Conservation (phyloP, 2,797 vertebrate species). For the Lacerta bilineata region DNA sequence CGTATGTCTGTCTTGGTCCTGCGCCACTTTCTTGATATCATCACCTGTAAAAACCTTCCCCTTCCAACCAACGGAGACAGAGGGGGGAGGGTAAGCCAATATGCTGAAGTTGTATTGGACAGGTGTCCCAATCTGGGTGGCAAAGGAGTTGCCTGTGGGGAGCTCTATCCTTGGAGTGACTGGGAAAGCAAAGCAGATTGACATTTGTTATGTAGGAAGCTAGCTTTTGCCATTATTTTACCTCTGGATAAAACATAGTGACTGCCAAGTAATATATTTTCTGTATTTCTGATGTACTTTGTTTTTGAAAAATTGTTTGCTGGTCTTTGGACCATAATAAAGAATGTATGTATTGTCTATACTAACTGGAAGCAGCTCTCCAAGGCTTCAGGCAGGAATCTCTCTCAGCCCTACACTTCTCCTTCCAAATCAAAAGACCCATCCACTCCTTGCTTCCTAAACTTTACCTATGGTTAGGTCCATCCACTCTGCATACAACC, state of each 20-base stretch:
- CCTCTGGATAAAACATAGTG: too few species aligned
- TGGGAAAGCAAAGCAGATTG: background rate
- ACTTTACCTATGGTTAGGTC: background rate
- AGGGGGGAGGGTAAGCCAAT: constrained; percentile 7
- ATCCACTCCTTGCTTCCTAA: background rate
- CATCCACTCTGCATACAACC: background rate
- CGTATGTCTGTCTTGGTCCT: background rate
- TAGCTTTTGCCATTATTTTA: too few species aligned
- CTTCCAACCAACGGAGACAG: constrained; percentile 12
- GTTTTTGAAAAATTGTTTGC: too few species aligned
- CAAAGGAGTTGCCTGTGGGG: background rate
- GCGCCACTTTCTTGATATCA: background rate
- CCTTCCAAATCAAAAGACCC: background rate
- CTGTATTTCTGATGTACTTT: too few species aligned
- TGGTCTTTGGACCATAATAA: too few species aligned
- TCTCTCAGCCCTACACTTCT: background rate
- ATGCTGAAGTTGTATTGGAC: constrained; percentile 24
- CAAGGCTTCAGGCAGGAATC: too few species aligned
- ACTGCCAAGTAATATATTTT: too few species aligned
- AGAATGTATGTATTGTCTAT: too few species aligned
- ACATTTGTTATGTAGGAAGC: background rate
- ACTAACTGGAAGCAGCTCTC: too few species aligned
- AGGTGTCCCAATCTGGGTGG: background rate
- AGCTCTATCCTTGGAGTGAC: constrained; percentile 29
- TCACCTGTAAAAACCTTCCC: constrained; percentile 26